Base-by-base conservation (phyloP, 2,888 invertebrate species). In the Carpatolechia fugitivella region DNA sequence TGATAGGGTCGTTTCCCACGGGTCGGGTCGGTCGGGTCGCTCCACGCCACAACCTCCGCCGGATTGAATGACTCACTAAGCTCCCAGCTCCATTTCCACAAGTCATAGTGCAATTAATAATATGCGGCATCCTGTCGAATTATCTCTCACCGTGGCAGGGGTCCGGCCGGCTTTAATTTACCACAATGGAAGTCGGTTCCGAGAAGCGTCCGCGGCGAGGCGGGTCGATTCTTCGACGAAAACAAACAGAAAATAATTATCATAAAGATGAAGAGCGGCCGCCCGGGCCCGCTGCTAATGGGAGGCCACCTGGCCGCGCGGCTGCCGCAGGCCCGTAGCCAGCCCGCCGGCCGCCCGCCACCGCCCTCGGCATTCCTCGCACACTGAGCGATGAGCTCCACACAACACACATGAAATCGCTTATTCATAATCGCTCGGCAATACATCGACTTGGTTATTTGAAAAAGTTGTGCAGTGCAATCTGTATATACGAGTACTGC, bases 81-180 rank as follows among this genome's bases (percentile, higher is more conserved):
- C 82, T 62, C 80, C 62, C 80, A 86, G 81, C 82, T 85, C 80
- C 83, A 85, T 90, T 89, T 90, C 89, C 86, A 89, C 90, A 89
- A 90, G 90, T 90, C 90, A 90, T 90, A 90, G 89, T 89, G 88
- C 89, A 90, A 90, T 90, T 90, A 90, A 90, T 90, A 90, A 89
- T 90, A 87, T 87, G 87, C 86, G 89, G 90, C 88, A 87, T 90
- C 90, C 89, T 89, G 89, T 89, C 88, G 89, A 90, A 90, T 89
- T 90, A 89, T 88, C 88, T 89, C 85, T 82, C 85, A 76, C 77
- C 89, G 85, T 81, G 86, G 88, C 87, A 87, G 89, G 88, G 89
- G 88, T 87, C 87, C 89, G 80, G 82, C 80, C 90, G 87, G 88
- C 87, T 88, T 87, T 88, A 88, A 88, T 88, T 88, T 87, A 88